Base-by-base conservation (phyloP, 2,113 vertebrate genomes). In the Catharus minimus region DNA sequence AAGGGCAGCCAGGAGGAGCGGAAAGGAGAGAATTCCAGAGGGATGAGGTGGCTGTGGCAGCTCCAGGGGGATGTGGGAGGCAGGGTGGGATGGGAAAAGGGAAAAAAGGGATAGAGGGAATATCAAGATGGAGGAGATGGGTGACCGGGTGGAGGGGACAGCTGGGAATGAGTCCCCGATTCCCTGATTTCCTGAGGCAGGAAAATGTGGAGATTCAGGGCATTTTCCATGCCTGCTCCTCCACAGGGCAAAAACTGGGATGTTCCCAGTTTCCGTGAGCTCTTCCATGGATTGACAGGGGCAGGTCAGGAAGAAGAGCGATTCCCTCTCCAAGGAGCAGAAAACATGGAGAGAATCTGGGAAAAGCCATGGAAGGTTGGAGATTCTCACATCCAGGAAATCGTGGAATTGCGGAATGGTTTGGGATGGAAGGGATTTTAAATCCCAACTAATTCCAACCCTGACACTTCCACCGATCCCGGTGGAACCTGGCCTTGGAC, bases 381-480 rank as follows among this genome's bases (percentile, higher is more conserved):
- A 22, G 49, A 12, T 17, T 7, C 18, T n/a, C 33, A 14, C 32
- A 32, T 4, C 13, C 36, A 32, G 28, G 52, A 62, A 58, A 47
- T 16, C 1, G 0, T 20, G 47, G 67, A 27, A n/a, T 49, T 21
- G 9, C 4, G 22, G 67, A n/a, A 12, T 5, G 4, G 27, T 28
- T 58, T 39, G 33, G 41, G 15, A 15, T 33, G 58, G 19, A 27
- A 53, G 26, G 12, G 38, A 16, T 7, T 9, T 46, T 8, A 38
- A n/a, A 73, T 55, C 41, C 41, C 33, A 10, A 1, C 41, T 19
- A 27, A 12, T 73, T 46, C 80, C 49, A n/a, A 18, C 11, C n/a
- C 39, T 0, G 0, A 9, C 27, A 18, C 11, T 46, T 7, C 11
- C 56, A 1, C 3, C 27, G 8, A 2, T 18, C 67, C 47, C 9